phyloP scores from a whole-genome alignment of 2,888 invertebrate species.

The Antitype chi region DNA sequence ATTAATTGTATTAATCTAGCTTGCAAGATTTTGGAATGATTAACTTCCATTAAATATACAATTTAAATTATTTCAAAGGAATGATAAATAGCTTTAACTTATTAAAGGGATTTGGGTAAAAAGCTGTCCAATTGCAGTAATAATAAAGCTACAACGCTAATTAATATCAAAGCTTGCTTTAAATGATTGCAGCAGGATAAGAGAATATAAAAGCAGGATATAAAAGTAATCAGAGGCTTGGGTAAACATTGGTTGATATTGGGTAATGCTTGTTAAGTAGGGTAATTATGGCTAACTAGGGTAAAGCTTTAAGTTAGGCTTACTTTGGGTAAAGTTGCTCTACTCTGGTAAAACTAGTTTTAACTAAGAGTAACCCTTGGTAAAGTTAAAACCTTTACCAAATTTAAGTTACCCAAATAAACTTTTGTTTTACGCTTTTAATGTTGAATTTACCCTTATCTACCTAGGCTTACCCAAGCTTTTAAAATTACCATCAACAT shows the following conservation, averaged over 20 bases:
- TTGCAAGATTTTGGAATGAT: background rate
- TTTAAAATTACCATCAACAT: conserved; percentile 1
- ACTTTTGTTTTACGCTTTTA: background rate
- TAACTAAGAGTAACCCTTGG: background rate
- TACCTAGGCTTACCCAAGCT: conserved; percentile 16
- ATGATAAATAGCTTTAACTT: no score
- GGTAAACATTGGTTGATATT: background rate
- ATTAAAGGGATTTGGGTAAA: background rate
- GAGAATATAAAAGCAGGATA: conserved; percentile 2
- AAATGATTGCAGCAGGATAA: conserved; percentile 27
- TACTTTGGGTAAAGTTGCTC: background rate
- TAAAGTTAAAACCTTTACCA: background rate
- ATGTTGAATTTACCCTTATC: background rate
- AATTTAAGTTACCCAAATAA: background rate
- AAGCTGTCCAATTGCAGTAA: background rate
- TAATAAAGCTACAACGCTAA: conserved; percentile 24
- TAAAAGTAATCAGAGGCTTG: conserved; percentile 21
- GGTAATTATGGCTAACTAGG: background rate
- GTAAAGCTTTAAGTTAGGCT: background rate
- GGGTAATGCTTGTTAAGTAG: background rate
- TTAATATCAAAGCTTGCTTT: conserved; percentile 49
- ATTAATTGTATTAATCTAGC: background rate
- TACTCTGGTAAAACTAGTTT: background rate
- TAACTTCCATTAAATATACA: no score
- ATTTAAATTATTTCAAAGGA: background rate